These are phyloP conservation scores for Ariolimax columbianus DNA, from an alignment of 2,888 invertebrate species.

Conservation along the genomic window DNA sequence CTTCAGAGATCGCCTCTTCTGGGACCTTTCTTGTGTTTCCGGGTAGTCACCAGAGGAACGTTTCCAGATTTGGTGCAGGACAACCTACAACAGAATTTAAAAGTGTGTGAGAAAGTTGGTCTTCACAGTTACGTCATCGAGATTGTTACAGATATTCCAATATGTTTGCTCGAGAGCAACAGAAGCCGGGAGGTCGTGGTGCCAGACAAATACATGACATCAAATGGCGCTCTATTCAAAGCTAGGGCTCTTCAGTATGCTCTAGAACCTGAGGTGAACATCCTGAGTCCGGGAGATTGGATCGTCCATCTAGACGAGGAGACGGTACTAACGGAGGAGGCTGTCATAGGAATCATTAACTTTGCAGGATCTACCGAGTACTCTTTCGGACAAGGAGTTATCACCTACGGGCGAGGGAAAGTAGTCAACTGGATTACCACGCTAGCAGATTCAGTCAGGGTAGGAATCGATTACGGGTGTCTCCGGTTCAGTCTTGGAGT, in stretches of 20 bases:
- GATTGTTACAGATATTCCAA: conserved; percentile 61
- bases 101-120: conserved; percentile 58
- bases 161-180: conserved; percentile 43
- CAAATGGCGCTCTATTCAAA: conserved; percentile 65
- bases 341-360: conserved; percentile 71
- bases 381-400: conserved; percentile 71
- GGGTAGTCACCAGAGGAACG: conserved; percentile 63
- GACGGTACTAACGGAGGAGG: conserved; percentile 69
- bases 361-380: conserved; percentile 68
- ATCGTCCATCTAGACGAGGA: conserved; percentile 74
- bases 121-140: conserved; percentile 63
- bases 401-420: conserved; percentile 51
- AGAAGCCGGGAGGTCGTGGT: conserved; percentile 49
- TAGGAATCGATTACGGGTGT: conserved; percentile 71
- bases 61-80: conserved; percentile 59
- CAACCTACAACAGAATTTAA: conserved; percentile 51
- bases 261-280: conserved; percentile 59
- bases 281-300: conserved; percentile 70
- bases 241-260: conserved; percentile 72
- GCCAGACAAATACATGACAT: conserved; percentile 53
- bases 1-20: conserved; percentile 67
- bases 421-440: conserved; percentile 73
- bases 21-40: conserved; percentile 65
- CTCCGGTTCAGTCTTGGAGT: conserved; percentile 69
- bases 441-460: conserved; percentile 68